Evolutionary conservation across 2,113 vertebrate genomes (phyloP), one percentile per base, ranked within the genome.

Genomic region (Saguinus imperator): DNA sequence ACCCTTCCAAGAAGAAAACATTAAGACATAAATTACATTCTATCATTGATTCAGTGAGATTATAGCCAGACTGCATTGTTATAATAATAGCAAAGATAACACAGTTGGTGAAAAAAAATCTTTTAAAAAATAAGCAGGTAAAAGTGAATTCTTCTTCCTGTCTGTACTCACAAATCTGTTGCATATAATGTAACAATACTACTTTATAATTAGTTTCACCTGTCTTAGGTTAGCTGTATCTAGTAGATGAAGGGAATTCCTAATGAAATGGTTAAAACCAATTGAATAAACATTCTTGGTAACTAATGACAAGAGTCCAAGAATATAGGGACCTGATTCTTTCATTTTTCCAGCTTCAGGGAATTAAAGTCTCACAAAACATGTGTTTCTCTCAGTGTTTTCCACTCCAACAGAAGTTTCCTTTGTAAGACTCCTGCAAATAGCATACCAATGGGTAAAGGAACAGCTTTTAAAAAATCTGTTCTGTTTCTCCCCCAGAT

Each of bases 371-470:
- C 55, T 97, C 92, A 97, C 70, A 89, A 93, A 96, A 96, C 92
- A 95, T 72, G 92, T 52, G 91, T 97, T 96, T 96, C 79, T 7
- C 86, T 97, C 75, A 64, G 91, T 96, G 88, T 97, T 97, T 97
- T 97, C 92, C 90, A 75, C 61, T 95, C 83, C 87, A 98, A 97
- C 97, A 97, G 55, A 72, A 89, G 95, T 97, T 98, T 95, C 94
- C 98, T 94, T 98, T 98, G 95, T 94, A 57, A 80, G 75, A 94
- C 7, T 94, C 64, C 73, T 95, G 61, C 81, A 96, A 97, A 93
- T 32, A 61, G 25, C 93, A 98, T 96, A 96, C 90, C 58, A 70
- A 94, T 61, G 57, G 87, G 48, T 75, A 70, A 98, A 90, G 98
- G 97, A 98, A 94, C 77, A 32, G 61, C 4, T 43, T 95, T 97